Evolutionary conservation across 1,140 invertebrate species (phyloP).

Genomic region (Hylaeus volcanicus): DNA sequence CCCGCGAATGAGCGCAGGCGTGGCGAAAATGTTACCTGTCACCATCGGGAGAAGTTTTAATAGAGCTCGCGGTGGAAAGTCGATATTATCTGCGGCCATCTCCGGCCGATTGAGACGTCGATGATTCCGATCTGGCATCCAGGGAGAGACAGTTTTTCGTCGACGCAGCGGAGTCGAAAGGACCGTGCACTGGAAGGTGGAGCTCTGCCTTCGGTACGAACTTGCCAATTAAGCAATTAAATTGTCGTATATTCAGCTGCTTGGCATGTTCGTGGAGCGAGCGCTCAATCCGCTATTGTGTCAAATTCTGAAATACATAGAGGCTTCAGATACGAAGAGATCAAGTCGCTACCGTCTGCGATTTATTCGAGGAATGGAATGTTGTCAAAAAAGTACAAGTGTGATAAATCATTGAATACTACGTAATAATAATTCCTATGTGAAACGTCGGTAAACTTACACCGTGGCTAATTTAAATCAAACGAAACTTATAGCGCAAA

Average conservation of each 20-base stretch:
- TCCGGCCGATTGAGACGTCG: conserved; percentile 52
- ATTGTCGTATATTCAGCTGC: conserved; percentile 55
- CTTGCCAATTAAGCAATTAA: conserved; percentile 72
- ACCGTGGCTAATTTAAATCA: no score
- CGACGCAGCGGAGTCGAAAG: conserved; percentile 20
- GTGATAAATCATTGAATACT: no score
- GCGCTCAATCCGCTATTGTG: no score
- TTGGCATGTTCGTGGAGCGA: conserved; percentile 10
- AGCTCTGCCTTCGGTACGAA: neutral
- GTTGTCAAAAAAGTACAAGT: no score
- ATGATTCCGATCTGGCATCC: conserved; percentile 40
- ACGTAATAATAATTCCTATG: no score
- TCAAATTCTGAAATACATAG: no score
- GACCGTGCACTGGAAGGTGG: conserved; percentile 3
- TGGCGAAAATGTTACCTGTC: conserved; percentile 36
- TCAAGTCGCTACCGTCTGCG: neutral
- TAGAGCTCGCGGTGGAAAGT: conserved; percentile 30
- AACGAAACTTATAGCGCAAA: no score
- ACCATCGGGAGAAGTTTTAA: conserved; percentile 42
- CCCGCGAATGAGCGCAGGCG: conserved; percentile 1
- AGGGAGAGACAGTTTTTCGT: conserved; percentile 45
- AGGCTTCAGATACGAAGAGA: no score
- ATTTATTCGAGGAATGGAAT: no score
- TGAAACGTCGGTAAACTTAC: no score
- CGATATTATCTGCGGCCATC: conserved; percentile 41